A percentile compares a stretch with the other conserved stretches of the same genome.
phyloP scores from a whole-genome alignment of 1,140 invertebrate genomes.

The Panonychus citri region DNA sequence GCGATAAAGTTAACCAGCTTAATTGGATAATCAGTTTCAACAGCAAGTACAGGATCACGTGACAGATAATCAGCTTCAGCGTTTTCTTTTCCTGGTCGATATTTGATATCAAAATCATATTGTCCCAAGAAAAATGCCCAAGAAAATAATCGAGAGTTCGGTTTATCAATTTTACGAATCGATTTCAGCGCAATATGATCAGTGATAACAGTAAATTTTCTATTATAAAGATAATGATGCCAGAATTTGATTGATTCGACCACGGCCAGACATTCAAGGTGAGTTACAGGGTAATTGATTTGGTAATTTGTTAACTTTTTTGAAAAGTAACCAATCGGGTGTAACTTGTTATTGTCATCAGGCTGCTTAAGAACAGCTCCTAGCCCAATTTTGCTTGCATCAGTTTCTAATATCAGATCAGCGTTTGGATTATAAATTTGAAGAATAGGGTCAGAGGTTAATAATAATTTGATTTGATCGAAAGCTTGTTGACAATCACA shows the following conservation, averaged over 20 bases:
- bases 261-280: slow-evolving; percentile 29
- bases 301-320: slow-evolving; percentile 23
- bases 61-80: slow-evolving; percentile 9
- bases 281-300: slow-evolving; percentile 27
- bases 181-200: slow-evolving; percentile 20
- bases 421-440: slow-evolving; percentile 1
- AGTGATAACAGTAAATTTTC: slow-evolving; percentile 22
- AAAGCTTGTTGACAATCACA: slow-evolving; percentile 10
- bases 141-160: slow-evolving; percentile 5
- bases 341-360: slow-evolving; percentile 20
- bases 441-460: slow-evolving; percentile 6
- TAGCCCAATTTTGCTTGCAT: slow-evolving; percentile 9
- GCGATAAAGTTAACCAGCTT: no score
- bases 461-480: slow-evolving; percentile 6
- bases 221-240: slow-evolving; percentile 27
- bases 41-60: slow-evolving; percentile 2
- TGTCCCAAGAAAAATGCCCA: slow-evolving; percentile 18
- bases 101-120: slow-evolving; percentile 16
- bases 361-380: slow-evolving; percentile 12
- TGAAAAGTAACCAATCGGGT: slow-evolving; percentile 25
- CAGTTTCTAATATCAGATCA: slow-evolving; percentile 3
- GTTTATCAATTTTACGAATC: not conserved
- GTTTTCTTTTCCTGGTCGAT: slow-evolving; percentile 4
- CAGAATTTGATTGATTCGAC: slow-evolving; percentile 26
- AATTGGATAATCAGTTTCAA: no score